phyloP scores from a whole-genome alignment of 2,797 vertebrate species.

The Phalanger gymnotis region DNA sequence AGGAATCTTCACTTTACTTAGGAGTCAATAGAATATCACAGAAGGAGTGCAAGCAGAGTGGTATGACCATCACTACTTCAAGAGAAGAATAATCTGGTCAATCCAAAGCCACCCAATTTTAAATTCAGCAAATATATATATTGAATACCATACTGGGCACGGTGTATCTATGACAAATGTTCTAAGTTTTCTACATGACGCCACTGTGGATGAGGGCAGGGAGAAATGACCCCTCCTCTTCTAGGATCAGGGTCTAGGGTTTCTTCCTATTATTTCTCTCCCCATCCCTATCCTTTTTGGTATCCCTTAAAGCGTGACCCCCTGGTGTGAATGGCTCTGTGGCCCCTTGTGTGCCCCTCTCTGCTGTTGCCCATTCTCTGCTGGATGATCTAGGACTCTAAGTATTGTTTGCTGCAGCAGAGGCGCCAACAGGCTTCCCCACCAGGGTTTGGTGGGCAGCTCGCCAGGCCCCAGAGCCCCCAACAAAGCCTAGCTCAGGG shows the following conservation, averaged over 20 bases:
- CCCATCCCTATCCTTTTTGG: neutral
- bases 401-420: constrained; percentile 85
- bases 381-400: constrained; percentile 85
- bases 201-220: neutral
- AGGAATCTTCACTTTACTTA: neutral
- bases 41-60: neutral
- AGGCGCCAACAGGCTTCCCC: constrained; percentile 86
- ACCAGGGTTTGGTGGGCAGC: constrained; percentile 78
- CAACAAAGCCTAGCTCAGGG: constrained; percentile 82
- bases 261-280: neutral
- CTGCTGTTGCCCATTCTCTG: constrained; percentile 85
- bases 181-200: neutral
- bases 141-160: neutral
- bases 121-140: neutral
- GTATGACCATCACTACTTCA: neutral
- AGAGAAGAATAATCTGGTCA: neutral
- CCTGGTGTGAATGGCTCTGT: neutral
- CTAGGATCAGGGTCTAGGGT: neutral
- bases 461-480: constrained; percentile 85
- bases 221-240: neutral
- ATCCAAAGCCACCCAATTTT: neutral
- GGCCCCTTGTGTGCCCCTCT: constrained; percentile 80
- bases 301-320: neutral
- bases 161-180: neutral
- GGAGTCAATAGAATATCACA: neutral